phyloP scores from a whole-genome alignment of 1,140 invertebrate species.

The Eciton burchellii region DNA sequence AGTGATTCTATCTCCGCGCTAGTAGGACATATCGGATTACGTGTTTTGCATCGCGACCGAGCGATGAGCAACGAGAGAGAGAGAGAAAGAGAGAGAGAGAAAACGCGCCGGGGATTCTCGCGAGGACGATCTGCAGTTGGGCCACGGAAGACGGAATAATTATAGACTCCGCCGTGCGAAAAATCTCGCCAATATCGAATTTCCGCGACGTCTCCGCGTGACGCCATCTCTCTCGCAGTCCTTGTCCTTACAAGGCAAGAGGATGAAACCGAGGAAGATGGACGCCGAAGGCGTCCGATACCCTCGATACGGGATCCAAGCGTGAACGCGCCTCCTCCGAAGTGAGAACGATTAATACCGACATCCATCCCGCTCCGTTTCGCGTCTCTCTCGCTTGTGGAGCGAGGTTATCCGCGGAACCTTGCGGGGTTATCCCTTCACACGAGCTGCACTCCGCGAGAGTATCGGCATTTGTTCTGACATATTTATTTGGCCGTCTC shows the following conservation, averaged over 20 bases:
- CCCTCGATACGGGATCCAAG: conserved; percentile 26
- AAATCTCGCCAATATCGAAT: conserved; percentile 74
- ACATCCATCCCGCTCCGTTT: conserved; percentile 11
- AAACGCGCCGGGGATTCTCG: neutral
- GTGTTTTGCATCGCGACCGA: conserved; percentile 70
- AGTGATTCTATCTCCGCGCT: conserved; percentile 80
- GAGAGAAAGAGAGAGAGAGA: conserved; percentile 12
- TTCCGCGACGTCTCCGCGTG: conserved; percentile 65
- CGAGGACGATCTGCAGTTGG: conserved; percentile 7
- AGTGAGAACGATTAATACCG: conserved; percentile 68
- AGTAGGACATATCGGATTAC: conserved; percentile 82
- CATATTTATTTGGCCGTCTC: conserved; percentile 73
- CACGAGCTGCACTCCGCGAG: conserved; percentile 63
- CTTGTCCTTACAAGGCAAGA: conserved; percentile 18
- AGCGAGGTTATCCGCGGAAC: conserved; percentile 73
- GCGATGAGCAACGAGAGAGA: neutral
- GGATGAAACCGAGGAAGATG: conserved; percentile 29
- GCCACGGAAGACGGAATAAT: conserved; percentile 72
- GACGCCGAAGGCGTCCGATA: conserved; percentile 15
- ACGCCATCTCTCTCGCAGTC: conserved; percentile 65
- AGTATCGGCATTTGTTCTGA: conserved; percentile 65
- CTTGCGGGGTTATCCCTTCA: conserved; percentile 75
- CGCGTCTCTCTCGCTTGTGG: conserved; percentile 54
- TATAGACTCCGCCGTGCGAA: conserved; percentile 62
- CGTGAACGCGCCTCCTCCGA: conserved; percentile 46